Conservation (phyloP, 92 coral and sea anemone genomes). For the Muricea muricata region DNA sequence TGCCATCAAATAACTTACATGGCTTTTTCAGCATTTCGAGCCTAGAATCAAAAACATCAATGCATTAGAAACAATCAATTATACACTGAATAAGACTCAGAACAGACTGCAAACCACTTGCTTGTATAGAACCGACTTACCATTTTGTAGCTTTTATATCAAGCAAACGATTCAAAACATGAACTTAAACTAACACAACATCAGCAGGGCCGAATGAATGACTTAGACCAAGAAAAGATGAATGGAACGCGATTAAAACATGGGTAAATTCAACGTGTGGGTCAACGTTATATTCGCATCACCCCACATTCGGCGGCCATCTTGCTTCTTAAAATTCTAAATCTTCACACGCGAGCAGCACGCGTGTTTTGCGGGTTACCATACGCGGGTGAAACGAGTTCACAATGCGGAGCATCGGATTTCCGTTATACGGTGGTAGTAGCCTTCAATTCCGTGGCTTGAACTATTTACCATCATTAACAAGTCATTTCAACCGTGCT, state of each 20-base stretch:
- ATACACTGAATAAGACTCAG: background rate
- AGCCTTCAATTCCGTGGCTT: too few species aligned
- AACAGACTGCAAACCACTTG: too few species aligned
- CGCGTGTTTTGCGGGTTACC: background rate
- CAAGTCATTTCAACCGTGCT: too few species aligned
- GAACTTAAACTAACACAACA: background rate
- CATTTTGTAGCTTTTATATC: slow-evolving; percentile 52
- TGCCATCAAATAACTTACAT: slow-evolving; percentile 72
- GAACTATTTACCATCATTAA: too few species aligned
- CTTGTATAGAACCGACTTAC: slow-evolving; percentile 32
- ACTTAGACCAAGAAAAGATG: background rate
- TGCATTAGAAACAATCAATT: background rate
- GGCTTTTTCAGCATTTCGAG: slow-evolving; percentile 99
- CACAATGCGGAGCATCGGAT: too few species aligned
- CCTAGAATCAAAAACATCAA: slow-evolving; percentile 61
- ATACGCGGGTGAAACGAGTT: too few species aligned
- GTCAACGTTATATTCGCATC: too few species aligned
- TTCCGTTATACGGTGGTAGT: too few species aligned
- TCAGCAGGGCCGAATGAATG: background rate
- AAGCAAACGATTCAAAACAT: background rate
- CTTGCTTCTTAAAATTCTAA: background rate
- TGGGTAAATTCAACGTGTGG: too few species aligned
- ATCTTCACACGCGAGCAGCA: background rate
- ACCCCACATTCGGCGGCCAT: slow-evolving; percentile 11
- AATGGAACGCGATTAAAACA: background rate